Evolutionary conservation across 2,797 vertebrate genomes (phyloP).

Genomic region (Phoeniculus purpureus): DNA sequence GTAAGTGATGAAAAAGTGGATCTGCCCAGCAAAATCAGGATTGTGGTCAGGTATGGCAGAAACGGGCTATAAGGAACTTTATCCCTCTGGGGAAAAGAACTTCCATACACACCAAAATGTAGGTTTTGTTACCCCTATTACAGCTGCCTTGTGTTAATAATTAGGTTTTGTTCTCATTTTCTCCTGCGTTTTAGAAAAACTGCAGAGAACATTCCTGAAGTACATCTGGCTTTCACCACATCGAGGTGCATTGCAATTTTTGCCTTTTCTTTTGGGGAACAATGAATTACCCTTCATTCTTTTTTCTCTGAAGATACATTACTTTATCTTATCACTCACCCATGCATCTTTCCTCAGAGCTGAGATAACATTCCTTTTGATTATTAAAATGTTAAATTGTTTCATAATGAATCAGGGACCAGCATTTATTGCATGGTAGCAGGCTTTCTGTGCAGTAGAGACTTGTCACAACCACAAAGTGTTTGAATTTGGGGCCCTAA

Average conservation of each 20-base stretch:
- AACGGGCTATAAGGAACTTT: not conserved
- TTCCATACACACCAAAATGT: not conserved
- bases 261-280: not conserved
- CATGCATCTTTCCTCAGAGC: slow-evolving; percentile 19
- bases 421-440: not conserved
- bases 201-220: not conserved
- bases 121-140: not conserved
- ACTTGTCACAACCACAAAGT: not conserved
- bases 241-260: not conserved
- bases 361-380: slow-evolving; percentile 34
- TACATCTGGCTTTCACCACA: not conserved
- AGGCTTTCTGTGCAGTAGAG: not conserved
- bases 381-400: slow-evolving; percentile 29
- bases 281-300: not conserved
- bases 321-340: slow-evolving; percentile 43
- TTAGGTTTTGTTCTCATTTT: slow-evolving; percentile 7
- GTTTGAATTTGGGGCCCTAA: not conserved
- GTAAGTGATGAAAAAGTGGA: slow-evolving; percentile 35
- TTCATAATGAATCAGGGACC: not conserved
- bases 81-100: not conserved
- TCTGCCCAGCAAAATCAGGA: slow-evolving; percentile 4
- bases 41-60: slow-evolving; percentile 8
- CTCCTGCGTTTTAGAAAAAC: not conserved
- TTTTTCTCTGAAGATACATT: not conserved
- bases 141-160: not conserved